phyloP scores from a whole-genome alignment of 2,113 vertebrate genomes.

The Triplophysa dalaica region DNA sequence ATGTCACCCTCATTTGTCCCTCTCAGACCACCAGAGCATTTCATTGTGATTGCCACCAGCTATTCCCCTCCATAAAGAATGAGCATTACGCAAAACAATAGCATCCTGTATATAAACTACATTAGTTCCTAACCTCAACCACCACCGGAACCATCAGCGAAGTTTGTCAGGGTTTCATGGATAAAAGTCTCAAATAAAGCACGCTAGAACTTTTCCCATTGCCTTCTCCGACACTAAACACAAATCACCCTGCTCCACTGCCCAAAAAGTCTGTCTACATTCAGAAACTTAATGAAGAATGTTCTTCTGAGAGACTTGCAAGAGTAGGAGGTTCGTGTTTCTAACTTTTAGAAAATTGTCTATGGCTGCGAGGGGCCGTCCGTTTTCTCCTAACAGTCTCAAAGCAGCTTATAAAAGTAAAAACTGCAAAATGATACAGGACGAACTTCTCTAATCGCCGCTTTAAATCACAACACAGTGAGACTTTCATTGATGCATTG shows the following conservation, averaged over 20 bases:
- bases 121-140: background rate
- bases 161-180: background rate
- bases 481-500: background rate
- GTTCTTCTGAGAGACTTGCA: constrained; percentile 7
- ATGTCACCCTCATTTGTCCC: constrained; percentile 47
- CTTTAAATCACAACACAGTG: constrained; percentile 46
- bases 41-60: background rate
- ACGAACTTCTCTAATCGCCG: constrained; percentile 13
- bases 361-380: background rate
- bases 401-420: constrained; percentile 28
- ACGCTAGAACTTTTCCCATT: background rate
- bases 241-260: constrained; percentile 8
- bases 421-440: constrained; percentile 42
- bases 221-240: background rate
- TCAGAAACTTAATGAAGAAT: constrained; percentile 13
- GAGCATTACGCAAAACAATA: background rate
- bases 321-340: background rate
- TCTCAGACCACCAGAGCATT: constrained; percentile 30
- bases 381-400: background rate
- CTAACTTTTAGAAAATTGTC: background rate
- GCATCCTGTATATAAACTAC: background rate
- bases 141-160: background rate
- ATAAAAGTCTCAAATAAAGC: constrained; percentile 6
- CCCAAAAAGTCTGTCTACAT: constrained; percentile 10
- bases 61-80: constrained; percentile 6